Base-by-base conservation (phyloP, 2,113 vertebrate genomes). In the Ornithorhynchus anatinus region DNA sequence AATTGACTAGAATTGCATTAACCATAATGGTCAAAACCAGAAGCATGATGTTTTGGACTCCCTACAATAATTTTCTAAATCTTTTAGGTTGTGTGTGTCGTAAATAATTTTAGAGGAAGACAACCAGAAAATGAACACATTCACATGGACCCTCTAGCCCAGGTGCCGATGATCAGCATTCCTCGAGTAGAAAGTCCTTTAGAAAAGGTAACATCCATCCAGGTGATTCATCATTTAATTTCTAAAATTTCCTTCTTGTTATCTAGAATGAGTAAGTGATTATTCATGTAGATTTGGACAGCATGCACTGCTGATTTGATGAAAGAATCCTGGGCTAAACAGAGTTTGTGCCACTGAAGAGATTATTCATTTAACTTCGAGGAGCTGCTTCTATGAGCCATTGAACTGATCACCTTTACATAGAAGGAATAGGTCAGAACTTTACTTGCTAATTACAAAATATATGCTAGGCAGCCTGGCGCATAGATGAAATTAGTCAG, bases 51-150 rank as follows among this genome's bases (percentile, higher is more conserved):
- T 53, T 81, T 27, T 43, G 76, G 47, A 77, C 73, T 61, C 80
- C 62, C 72, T 58, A 11, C 79, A 29, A 71, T 74, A 82, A 44
- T 84, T 45, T 90, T 77, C 68, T 86, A 60, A 74, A 79, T 61
- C 54, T 82, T 89, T 68, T 77, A 99, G 96, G 98, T 99, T 75
- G 96, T 98, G 62, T 98, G 97, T 79, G 97, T 99, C 88, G 96
- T 99, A 77, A 97, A 99, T 86, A 98, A 97, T 90, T 99, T 99
- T 92, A 96, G 95, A 93, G 96, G 97, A 80, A 95, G 95, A 91
- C 94, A 95, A 52, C 82, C 96, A 88, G 93, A 96, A 84, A 92
- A 89, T 27, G 94, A 95, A 42, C 95, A 94, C 42, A 82, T 91
- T 1, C 88, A 89, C 19, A 72, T 80, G 56, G 96, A 95, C 69